Evolutionary conservation across 2,113 vertebrate species (phyloP).

Genomic region (Labeo rohita): DNA sequence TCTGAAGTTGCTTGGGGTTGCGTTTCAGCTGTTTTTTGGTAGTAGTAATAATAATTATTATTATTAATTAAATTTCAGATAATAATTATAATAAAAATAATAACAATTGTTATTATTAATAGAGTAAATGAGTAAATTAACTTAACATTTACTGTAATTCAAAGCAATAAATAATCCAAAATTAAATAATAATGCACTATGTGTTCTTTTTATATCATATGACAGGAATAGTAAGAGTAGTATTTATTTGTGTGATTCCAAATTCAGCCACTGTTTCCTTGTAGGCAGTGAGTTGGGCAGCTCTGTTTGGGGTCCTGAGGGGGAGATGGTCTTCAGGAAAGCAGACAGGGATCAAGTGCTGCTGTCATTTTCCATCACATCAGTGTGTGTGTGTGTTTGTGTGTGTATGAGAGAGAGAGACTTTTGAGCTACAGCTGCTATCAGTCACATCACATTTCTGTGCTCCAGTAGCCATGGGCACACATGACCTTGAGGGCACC

Average conservation of each 20-base stretch:
- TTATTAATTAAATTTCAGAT: no score
- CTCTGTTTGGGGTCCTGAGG: slow-evolving; percentile 5
- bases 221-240: background rate
- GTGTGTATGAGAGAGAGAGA: slow-evolving; percentile 23
- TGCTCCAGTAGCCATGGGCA: slow-evolving; percentile 49
- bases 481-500: slow-evolving; percentile 41
- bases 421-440: slow-evolving; percentile 52
- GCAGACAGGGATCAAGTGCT: slow-evolving; percentile 40
- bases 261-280: background rate
- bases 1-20: no score
- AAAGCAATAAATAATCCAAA: background rate
- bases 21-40: no score
- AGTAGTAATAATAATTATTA: no score
- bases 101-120: no score
- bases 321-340: slow-evolving; percentile 10
- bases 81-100: no score
- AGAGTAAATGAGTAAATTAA: no score
- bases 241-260: background rate
- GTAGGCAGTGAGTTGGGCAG: background rate
- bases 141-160: no score
- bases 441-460: slow-evolving; percentile 56
- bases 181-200: background rate
- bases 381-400: slow-evolving; percentile 25
- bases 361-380: slow-evolving; percentile 57
- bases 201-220: background rate